A percentile compares a stretch with the other conserved stretches of the same genome.
Conservation (phyloP, 2,888 invertebrate species). For the Bruchidius siliquastri region DNA sequence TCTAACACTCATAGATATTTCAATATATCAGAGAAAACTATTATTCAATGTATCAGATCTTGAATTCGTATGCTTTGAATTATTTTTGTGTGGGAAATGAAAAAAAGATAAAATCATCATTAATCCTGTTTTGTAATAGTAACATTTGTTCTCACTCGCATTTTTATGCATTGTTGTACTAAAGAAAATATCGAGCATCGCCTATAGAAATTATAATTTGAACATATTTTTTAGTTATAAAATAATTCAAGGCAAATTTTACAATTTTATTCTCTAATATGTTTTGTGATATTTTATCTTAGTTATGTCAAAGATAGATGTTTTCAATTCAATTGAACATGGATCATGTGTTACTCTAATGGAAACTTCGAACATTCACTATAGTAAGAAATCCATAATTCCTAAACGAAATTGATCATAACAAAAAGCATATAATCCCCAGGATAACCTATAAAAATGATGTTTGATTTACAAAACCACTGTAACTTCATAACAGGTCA, state of each 20-base stretch:
- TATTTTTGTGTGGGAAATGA: not conserved
- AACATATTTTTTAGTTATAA: not conserved
- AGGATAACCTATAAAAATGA: no score
- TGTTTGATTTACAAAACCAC: no score
- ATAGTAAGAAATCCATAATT: no score
- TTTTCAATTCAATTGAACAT: not conserved
- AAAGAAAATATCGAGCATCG: not conserved
- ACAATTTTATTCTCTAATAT: not conserved
- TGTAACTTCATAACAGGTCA: no score
- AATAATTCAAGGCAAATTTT: not conserved
- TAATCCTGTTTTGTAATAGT: no score
- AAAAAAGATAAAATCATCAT: not conserved
- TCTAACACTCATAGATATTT: not conserved
- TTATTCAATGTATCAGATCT: not conserved
- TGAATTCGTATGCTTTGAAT: not conserved
- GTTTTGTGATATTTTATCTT: not conserved
- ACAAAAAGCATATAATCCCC: no score
- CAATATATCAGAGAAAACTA: no score
- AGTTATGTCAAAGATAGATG: not conserved
- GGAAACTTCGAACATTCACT: no score
- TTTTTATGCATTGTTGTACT: no score
- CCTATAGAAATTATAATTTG: not conserved
- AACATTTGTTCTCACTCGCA: no score
- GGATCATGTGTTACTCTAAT: not conserved
- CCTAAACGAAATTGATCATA: no score